Conservation (phyloP, 2,888 invertebrate genomes). For the Portevinia maculata region DNA sequence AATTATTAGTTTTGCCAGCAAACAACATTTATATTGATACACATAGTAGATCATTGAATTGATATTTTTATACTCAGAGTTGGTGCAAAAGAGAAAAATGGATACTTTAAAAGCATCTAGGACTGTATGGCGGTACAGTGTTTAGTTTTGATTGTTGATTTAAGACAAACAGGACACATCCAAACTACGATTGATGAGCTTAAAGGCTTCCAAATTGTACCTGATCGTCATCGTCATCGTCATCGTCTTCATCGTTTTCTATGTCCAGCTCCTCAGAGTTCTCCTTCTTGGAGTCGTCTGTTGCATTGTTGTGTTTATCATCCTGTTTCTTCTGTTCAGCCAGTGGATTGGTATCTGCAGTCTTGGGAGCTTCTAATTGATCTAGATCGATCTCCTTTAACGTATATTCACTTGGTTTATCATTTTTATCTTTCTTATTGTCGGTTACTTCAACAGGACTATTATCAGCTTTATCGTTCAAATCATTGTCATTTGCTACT, state of each 20-base stretch:
- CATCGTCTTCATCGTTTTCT: constrained; percentile 78
- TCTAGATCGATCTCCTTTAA: constrained; percentile 8
- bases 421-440: constrained; percentile 64
- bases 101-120: constrained; percentile 38
- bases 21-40: constrained; percentile 45
- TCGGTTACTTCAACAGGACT: constrained; percentile 41
- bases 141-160: constrained; percentile 27
- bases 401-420: constrained; percentile 10
- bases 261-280: constrained; percentile 38
- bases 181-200: constrained; percentile 62
- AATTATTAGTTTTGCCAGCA: constrained; percentile 48
- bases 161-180: constrained; percentile 42
- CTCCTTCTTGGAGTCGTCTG: constrained; percentile 26
- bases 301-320: constrained; percentile 46
- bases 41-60: constrained; percentile 26
- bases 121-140: constrained; percentile 33
- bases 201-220: constrained; percentile 83
- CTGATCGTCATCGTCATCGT: constrained; percentile 82
- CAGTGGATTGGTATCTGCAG: constrained; percentile 12
- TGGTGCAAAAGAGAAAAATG: constrained; percentile 53
- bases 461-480: constrained; percentile 66
- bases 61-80: constrained; percentile 30
- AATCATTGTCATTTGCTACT: constrained; percentile 66
- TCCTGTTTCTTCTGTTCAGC: constrained; percentile 21
- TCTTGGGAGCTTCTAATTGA: background rate